Percentiles rank a stretch among this genome's conserved stretches.
These are phyloP conservation scores for Drosophila subsilvestris DNA, from an alignment of 2,888 invertebrate genomes.

Conservation along the genomic window DNA sequence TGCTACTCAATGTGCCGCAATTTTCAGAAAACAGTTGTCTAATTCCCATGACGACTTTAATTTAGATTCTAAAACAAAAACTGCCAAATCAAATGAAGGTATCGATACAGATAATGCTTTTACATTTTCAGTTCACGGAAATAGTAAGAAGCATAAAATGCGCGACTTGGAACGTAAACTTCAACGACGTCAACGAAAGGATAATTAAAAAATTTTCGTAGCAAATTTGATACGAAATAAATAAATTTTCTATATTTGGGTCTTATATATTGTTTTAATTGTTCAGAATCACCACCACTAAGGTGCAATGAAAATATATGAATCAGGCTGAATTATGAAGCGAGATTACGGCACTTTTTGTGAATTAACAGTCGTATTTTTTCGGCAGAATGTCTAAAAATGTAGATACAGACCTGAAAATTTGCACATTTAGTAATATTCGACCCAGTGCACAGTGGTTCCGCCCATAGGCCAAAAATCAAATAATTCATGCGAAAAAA, in stretches of 20 bases:
- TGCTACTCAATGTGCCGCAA: constrained; percentile 92
- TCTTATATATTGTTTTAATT: not conserved
- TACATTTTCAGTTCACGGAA: constrained; percentile 1
- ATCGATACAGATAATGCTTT: constrained; percentile 13
- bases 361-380: too few relatives aligned
- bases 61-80: constrained; percentile 58
- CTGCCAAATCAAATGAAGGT: constrained; percentile 4
- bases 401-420: too few relatives aligned
- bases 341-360: too few relatives aligned
- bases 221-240: not conserved
- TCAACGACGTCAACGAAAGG: constrained; percentile 37
- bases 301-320: too few relatives aligned
- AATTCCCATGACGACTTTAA: constrained; percentile 81
- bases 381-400: too few relatives aligned
- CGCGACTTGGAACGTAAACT: constrained; percentile 39
- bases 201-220: constrained; percentile 5
- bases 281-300: too few relatives aligned
- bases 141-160: constrained; percentile 35
- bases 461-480: too few relatives aligned
- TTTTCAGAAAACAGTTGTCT: constrained; percentile 88
- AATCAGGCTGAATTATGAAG: too few relatives aligned
- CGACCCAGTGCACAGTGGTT: too few relatives aligned
- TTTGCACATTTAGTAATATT: too few relatives aligned
- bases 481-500: too few relatives aligned
- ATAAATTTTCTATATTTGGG: not conserved